Evolutionary conservation across 2,113 vertebrate species (phyloP).

Genomic region (Hemicordylus capensis): DNA sequence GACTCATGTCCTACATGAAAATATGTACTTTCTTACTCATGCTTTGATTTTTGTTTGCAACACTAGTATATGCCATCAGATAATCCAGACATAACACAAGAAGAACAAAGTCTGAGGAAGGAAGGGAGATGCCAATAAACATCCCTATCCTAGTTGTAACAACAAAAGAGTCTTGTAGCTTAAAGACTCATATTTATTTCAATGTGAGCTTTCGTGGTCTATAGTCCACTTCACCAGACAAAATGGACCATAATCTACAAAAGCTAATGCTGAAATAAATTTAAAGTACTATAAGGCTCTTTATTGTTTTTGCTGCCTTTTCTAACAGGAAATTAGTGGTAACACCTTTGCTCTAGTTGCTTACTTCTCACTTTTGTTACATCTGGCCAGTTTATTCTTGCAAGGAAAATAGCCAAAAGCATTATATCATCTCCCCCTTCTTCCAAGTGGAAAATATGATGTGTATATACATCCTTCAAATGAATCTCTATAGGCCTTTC

Average conservation of each 20-base stretch:
- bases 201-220: no score
- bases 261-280: no score
- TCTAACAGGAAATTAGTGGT: slow-evolving; percentile 5
- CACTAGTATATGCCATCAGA: not conserved
- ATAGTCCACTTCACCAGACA: no score
- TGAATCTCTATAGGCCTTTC: not conserved
- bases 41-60: not conserved
- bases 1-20: not conserved
- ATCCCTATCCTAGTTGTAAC: no score
- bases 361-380: not conserved
- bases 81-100: not conserved
- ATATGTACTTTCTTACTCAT: not conserved
- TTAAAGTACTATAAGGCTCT: no score
- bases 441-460: slow-evolving; percentile 3
- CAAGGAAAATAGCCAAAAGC: not conserved
- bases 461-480: not conserved
- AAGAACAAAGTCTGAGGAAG: not conserved
- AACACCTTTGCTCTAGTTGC: not conserved
- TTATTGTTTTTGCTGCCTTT: no score
- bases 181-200: no score
- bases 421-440: not conserved
- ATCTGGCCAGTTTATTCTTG: not conserved
- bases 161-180: no score
- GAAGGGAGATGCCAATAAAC: not conserved
- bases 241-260: no score